Evolutionary conservation across 2,797 vertebrate species (phyloP), one percentile per base, ranked within the genome.

Genomic region (Buceros bicornis): DNA sequence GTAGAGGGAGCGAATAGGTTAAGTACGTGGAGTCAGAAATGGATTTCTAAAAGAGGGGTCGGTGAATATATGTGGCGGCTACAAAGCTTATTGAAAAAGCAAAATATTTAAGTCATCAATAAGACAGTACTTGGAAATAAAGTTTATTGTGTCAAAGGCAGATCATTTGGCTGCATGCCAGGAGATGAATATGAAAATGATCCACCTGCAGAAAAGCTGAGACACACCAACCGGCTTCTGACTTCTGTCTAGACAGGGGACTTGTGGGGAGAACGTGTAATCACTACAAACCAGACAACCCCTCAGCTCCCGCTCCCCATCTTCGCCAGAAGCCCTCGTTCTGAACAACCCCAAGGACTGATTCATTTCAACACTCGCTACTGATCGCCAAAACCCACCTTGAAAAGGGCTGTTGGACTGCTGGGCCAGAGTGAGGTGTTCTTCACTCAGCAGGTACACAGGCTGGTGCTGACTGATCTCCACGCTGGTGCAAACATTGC

Each of bases 391-490:
- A 92, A 72, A 93, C 98, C 61, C 98, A 99, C 99, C 99, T 99
- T 99, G 99, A 97, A 99, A 99, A 89, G 99, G 99, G 96, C 98
- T 99, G 98, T 98, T 99, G 6, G 99, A 99, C 97, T 99, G 99
- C 97, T 99, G 99, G 94, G 99, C 99, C 67, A 99, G 97, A 45
- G 98, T 98, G 95, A 99, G 99, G 97, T 99, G 99, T 93, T 99
- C 99, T 97, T 99, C 99, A 10, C 99, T 99, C 87, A 99, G 98
- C 96, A 99, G 99, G 97, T 99, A 99, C 87, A 99, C 98, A 24
- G 99, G 99, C 92, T 99, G 99, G 96, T 99, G 99, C 98, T 99
- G 99, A 98, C 99, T 99, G 98, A 99, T 99, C 98, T 99, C 99
- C 98, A 99, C 99, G 22, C 99, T 99, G 98, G 99, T 99, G 98